These are phyloP conservation scores for Drosophila takahashii DNA, from an alignment of 1,140 invertebrate species.

Conservation along the genomic window DNA sequence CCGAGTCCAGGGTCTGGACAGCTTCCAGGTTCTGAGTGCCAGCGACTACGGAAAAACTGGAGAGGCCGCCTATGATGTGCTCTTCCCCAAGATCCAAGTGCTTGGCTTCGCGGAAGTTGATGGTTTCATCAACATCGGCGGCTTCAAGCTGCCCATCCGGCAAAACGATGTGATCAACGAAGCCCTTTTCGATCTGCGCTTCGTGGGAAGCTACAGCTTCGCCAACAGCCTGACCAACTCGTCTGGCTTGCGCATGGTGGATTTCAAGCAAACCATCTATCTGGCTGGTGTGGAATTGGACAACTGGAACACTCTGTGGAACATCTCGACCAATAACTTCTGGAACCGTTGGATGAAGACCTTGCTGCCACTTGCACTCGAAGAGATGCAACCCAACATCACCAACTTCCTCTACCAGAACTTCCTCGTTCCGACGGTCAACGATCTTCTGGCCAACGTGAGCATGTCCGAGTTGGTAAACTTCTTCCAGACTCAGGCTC, in stretches of 20 bases:
- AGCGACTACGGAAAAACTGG: constrained; percentile 44
- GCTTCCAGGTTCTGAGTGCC: constrained; percentile 47
- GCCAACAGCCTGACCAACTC: constrained; percentile 33
- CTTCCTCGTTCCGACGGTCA: constrained; percentile 34
- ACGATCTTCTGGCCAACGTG: constrained; percentile 37
- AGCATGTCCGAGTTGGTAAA: constrained; percentile 54
- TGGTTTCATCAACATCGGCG: constrained; percentile 40
- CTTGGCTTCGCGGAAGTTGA: constrained; percentile 50
- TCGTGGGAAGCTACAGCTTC: constrained; percentile 57
- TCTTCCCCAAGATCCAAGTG: constrained; percentile 58
- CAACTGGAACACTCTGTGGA: constrained; percentile 67
- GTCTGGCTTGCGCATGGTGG: constrained; percentile 43
- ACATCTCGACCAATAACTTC: constrained; percentile 61
- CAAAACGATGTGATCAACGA: constrained; percentile 59
- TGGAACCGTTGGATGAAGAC: constrained; percentile 29
- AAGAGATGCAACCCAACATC: constrained; percentile 50
- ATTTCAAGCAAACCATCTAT: constrained; percentile 55
- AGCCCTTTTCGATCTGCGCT: constrained; percentile 55
- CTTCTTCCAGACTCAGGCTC: constrained; percentile 8
- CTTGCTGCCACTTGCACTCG: constrained; percentile 5
- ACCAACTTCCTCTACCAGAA: constrained; percentile 27
- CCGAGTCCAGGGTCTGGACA: constrained; percentile 52
- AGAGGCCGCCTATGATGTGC: constrained; percentile 44
- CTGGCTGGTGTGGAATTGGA: constrained; percentile 42
- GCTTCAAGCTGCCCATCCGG: constrained; percentile 28